Evolutionary conservation across 2,888 invertebrate genomes (phyloP).

Genomic region (Prosopocoilus inquinatus): DNA sequence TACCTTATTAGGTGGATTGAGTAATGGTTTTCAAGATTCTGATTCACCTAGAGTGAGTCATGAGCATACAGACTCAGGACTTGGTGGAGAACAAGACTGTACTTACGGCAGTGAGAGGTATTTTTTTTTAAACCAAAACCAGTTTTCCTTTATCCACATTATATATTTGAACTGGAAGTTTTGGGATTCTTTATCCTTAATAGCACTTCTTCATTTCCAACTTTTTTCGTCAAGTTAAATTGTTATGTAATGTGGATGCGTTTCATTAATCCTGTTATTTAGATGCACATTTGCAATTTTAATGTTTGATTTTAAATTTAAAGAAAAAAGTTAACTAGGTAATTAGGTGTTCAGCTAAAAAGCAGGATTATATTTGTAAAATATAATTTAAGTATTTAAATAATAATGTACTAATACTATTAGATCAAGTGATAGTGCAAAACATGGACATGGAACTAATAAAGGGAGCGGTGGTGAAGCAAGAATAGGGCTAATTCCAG

Average conservation of each 20-base stretch:
- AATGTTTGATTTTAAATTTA: no score
- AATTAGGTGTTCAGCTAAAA: no score
- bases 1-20: conserved; percentile 33
- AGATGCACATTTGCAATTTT: no score
- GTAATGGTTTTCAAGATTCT: conserved; percentile 34
- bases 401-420: conserved; percentile 25
- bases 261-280: no score
- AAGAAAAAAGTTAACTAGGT: no score
- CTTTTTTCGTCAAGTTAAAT: no score
- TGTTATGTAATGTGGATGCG: no score
- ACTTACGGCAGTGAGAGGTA: conserved; percentile 70
- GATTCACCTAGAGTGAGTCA: conserved; percentile 58
- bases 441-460: conserved; percentile 36
- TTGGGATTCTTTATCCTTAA: no score
- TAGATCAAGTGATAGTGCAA: conserved; percentile 62
- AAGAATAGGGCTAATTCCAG: conserved; percentile 30
- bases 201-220: no score
- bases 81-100: conserved; percentile 75
- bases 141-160: background rate
- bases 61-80: conserved; percentile 74
- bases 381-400: conserved; percentile 1
- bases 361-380: conserved; percentile 3
- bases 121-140: conserved; percentile 12
- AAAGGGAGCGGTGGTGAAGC: conserved; percentile 25
- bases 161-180: no score